Base-by-base conservation (phyloP, 2,888 invertebrate genomes). In the Synergus laeviventris region DNA sequence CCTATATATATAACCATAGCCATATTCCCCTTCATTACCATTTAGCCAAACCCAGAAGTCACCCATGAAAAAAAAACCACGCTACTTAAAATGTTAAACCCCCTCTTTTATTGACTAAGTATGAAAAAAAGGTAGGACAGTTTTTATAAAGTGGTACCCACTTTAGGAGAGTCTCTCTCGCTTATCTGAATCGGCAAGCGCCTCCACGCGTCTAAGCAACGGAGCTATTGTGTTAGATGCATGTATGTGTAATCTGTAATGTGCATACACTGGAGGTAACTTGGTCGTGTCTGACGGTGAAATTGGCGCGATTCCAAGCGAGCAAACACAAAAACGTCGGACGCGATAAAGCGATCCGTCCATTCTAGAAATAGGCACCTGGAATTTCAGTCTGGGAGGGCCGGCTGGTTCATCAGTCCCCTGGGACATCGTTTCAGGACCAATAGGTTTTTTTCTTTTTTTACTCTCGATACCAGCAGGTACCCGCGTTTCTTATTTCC, bases 341-440 rank as follows among this genome's bases (percentile, higher is more conserved):
- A 70, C 70, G 45, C 70, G 70, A 70, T 70, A 70, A 70, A 70
- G 49, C 70, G 45, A 70, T 70, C 70, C 36, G 70, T 70, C 70
- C 70, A 70, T 70, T 70, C 70, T 70, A 70, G 70, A 70, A 70
- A 70, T 70, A 70, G 70, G 70, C 70, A 70, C 70, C 70, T 70
- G 70, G 70, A 70, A 70, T 70, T 70, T 70, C 49, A 54, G 70
- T 70, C 49, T 49, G 49, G 49, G 70, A 49, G 49, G 49, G 49
- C 70, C 49, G 49, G 70, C 31, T 31, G 70, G 31, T 49, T 70
- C 70, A 49, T 54, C 70, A 54, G 49, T 49, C 49, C 49, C 70
- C 31, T 70, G 70, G 70, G 70, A 70, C 45, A 31, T 49, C 70
- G 49, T 31, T 62, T 66, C 42, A 45, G 66, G 66, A 66, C 70